A percentile compares a stretch with the other conserved stretches of the same genome.
Evolutionary conservation across 2,113 vertebrate genomes (phyloP).

Genomic region (Sinocyclocheilus anshuiensis): DNA sequence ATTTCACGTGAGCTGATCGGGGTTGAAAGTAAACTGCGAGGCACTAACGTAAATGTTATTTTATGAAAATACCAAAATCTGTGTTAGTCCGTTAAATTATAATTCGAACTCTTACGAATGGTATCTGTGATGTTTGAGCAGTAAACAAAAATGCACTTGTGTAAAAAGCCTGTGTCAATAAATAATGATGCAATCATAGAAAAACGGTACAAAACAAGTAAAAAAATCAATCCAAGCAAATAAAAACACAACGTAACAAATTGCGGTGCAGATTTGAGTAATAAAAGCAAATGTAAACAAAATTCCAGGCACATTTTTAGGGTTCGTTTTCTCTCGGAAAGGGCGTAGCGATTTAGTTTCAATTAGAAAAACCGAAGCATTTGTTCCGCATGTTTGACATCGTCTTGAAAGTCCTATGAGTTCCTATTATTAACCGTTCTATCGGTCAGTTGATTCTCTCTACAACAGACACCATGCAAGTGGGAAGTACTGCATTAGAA

Average conservation of each 20-base stretch:
- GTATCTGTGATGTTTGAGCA: not conserved
- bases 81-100: not conserved
- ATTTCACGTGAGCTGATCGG: not conserved
- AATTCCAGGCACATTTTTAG: slow-evolving; percentile 54
- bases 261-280: slow-evolving; percentile 25
- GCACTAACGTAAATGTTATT: too few species aligned
- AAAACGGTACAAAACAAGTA: not conserved
- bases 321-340: slow-evolving; percentile 16
- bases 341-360: slow-evolving; percentile 25
- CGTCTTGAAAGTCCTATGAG: not conserved
- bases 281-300: slow-evolving; percentile 50
- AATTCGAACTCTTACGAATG: not conserved
- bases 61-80: not conserved
- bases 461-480: slow-evolving; percentile 87
- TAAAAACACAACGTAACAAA: not conserved
- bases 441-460: slow-evolving; percentile 64
- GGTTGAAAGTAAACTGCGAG: not conserved
- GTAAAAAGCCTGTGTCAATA: slow-evolving; percentile 32
- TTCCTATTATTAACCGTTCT: slow-evolving; percentile 58
- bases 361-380: slow-evolving; percentile 7
- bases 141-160: not conserved
- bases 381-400: not conserved
- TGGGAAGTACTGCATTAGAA: slow-evolving; percentile 91
- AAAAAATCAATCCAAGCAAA: slow-evolving; percentile 11
- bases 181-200: slow-evolving; percentile 38